These are phyloP conservation scores for Stichodactyla mertensii DNA, from an alignment of 64 coral and sea anemone species.

Conservation along the genomic window DNA sequence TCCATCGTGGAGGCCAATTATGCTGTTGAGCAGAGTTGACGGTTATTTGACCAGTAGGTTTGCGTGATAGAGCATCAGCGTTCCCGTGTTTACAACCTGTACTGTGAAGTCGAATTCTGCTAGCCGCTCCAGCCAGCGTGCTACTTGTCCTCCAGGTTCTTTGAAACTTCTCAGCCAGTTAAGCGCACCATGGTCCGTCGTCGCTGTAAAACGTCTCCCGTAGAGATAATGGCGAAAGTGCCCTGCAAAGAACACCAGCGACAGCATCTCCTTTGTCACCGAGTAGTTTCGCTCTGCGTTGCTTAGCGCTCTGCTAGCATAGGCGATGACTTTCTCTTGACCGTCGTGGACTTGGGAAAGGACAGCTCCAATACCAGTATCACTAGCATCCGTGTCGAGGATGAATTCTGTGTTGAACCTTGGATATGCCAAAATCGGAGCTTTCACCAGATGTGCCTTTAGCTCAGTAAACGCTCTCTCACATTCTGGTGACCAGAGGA, in stretches of 20 bases:
- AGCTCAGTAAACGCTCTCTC: too few relatives aligned
- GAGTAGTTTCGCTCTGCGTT: background rate
- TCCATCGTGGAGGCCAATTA: too few relatives aligned
- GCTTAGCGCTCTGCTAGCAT: too few relatives aligned
- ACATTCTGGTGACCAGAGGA: too few relatives aligned
- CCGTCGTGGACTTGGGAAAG: too few relatives aligned
- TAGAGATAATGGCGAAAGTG: background rate
- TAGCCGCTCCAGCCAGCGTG: background rate
- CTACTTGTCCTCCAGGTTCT: background rate
- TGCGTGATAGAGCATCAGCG: conserved; percentile 13
- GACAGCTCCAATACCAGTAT: too few relatives aligned
- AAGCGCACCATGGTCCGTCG: conserved; percentile 33
- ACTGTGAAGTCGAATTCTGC: background rate
- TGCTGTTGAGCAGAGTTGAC: too few relatives aligned
- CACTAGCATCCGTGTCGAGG: too few relatives aligned
- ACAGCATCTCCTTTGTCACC: conserved; percentile 10
- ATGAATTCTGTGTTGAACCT: too few relatives aligned
- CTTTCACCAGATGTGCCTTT: too few relatives aligned
- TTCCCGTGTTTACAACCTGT: background rate
- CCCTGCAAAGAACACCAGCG: background rate
- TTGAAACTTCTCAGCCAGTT: background rate
- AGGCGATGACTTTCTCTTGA: too few relatives aligned
- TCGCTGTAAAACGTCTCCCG: background rate
- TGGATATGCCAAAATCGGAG: too few relatives aligned
- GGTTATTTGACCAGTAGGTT: background rate